Base-by-base conservation (phyloP, 2,113 vertebrate genomes). In the Corythornis cristatus region DNA sequence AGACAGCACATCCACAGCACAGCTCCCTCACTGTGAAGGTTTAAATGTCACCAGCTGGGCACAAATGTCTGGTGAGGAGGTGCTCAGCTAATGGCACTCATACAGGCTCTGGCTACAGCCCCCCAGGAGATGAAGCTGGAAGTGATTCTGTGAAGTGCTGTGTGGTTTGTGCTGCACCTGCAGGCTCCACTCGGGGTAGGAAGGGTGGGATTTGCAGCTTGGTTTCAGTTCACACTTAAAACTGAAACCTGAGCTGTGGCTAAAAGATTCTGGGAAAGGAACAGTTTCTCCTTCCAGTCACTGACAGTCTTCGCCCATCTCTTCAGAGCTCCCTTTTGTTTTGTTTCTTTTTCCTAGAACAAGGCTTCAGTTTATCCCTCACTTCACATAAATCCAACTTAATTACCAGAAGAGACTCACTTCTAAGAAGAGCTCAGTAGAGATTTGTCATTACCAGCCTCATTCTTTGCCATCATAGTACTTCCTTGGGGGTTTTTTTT, bases 241-340 rank as follows among this genome's bases (percentile, higher is more conserved):
- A 64, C 3, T 65, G 86, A 92, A 96, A 94, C 48, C 61, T 35
- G 70, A 90, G 78, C 76, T 72, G 31, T 46, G 83, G 65, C 68
- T 67, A 35, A 71, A 81, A 94, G 80, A 68, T 94, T 91, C 93
- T 61, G 88, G 83, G 89, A 93, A 95, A 62, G 21, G 5, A 81
- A 42, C 13, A 42, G 77, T 61, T 88, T 60, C 83, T 53, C 31
- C 6, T 94, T 93, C 88, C 90, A 83, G 92, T 40, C 86, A 90
- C 26, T 54, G 81, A 53, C 0, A 2, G 33, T 35, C 78, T 54
- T 6, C 82, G 54, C 40, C 54, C 66, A 40, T 8, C 77, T 83
- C 71, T 77, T 31, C 46, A 61, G 73, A 75, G 77, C 62, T 48
- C 40, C 10, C 10, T 37, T 37, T 37, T 33, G 57, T 2, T 72